Evolutionary conservation across 1,140 invertebrate genomes (phyloP).

Genomic region (Glossosoma conforme): DNA sequence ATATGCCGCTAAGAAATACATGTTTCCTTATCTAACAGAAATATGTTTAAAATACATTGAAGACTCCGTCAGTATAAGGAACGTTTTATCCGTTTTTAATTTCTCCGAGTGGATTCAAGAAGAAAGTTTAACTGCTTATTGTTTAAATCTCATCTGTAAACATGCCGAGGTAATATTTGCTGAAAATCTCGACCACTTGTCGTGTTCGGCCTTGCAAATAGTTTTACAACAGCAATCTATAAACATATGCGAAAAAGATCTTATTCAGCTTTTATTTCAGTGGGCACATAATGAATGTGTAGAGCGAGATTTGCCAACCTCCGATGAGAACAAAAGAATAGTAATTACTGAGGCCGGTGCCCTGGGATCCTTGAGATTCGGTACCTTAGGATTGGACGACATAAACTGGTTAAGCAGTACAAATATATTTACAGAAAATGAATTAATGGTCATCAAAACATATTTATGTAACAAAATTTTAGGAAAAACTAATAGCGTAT

Average conservation of each 20-base stretch:
- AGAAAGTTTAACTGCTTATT: constrained; percentile 40
- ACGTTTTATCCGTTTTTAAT: constrained; percentile 50
- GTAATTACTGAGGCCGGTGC: constrained; percentile 41
- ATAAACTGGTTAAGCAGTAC: constrained; percentile 31
- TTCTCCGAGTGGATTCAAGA: constrained; percentile 52
- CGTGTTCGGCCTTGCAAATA: constrained; percentile 40
- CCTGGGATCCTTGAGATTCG: constrained; percentile 41
- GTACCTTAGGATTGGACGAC: constrained; percentile 35
- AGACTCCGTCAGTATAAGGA: constrained; percentile 48
- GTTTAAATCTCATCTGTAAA: constrained; percentile 46
- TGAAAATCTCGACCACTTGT: constrained; percentile 45
- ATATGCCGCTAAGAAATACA: constrained; percentile 55
- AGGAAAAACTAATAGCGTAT: background rate
- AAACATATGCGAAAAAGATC: constrained; percentile 45
- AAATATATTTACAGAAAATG: constrained; percentile 23
- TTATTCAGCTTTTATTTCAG: constrained; percentile 46
- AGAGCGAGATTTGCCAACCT: constrained; percentile 36
- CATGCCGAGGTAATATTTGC: constrained; percentile 46
- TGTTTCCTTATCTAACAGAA: constrained; percentile 48
- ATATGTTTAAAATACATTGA: constrained; percentile 47
- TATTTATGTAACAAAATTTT: constrained; percentile 3
- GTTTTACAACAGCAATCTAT: constrained; percentile 45
- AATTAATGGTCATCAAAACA: constrained; percentile 17
- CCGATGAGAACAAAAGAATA: constrained; percentile 40
- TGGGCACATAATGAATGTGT: constrained; percentile 49